A percentile compares a stretch with the other conserved stretches of the same genome.
Conservation (phyloP, 2,888 invertebrate genomes). For the Quadroppia sp. region DNA sequence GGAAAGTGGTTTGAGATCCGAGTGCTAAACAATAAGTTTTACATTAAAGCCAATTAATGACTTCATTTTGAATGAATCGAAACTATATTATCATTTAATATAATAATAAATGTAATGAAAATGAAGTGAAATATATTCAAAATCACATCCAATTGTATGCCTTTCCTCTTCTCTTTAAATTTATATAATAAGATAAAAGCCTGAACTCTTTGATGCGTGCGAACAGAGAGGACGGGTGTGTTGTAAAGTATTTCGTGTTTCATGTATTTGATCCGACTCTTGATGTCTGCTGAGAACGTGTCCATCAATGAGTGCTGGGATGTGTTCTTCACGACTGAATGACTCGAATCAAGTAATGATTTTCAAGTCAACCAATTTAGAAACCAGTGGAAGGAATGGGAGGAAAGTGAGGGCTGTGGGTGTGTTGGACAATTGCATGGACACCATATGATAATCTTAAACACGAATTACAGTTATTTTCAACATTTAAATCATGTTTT, state of each 20-base stretch:
- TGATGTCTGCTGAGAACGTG: background rate
- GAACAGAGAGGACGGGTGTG: background rate
- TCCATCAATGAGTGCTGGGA: slow-evolving; percentile 18
- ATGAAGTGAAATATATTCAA: too few relatives aligned
- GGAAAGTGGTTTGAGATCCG: too few relatives aligned
- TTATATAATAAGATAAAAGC: slow-evolving; percentile 20
- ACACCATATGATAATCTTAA: too few relatives aligned
- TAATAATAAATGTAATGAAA: too few relatives aligned
- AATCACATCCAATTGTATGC: background rate
- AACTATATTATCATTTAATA: too few relatives aligned
- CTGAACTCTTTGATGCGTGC: background rate
- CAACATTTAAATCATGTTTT: too few relatives aligned
- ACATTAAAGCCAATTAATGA: too few relatives aligned
- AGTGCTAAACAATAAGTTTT: too few relatives aligned
- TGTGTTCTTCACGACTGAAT: slow-evolving; percentile 5
- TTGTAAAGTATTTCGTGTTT: background rate
- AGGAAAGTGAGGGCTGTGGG: too few relatives aligned
- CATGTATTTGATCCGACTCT: background rate
- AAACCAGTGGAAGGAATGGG: background rate
- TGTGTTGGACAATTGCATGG: too few relatives aligned
- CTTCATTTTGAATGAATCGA: too few relatives aligned
- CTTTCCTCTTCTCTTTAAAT: background rate
- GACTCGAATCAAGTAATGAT: slow-evolving; percentile 14
- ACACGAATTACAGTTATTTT: too few relatives aligned
- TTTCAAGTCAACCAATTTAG: slow-evolving; percentile 10